Evolutionary conservation across 37 sponge, comb jelly and placozoan genomes (phyloP).

Genomic region (Halichondria panicea): DNA sequence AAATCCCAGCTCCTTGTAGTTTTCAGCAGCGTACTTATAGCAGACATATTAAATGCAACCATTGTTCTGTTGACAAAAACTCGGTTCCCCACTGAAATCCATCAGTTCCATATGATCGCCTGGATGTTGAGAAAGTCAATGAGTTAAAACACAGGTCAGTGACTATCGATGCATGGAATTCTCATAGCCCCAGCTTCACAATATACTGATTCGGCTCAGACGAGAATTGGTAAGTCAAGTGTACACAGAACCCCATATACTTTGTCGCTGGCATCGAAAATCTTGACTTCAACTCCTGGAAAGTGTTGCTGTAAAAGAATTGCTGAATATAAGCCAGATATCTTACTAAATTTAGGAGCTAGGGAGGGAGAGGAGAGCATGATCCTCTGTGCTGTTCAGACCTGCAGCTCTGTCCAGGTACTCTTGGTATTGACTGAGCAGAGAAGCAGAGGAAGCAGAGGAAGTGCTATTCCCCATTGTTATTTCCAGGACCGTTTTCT

Average conservation of each 20-base stretch:
- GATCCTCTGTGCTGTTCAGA: too few species aligned
- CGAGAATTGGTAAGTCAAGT: slow-evolving; percentile 12
- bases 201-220: slow-evolving; percentile 7
- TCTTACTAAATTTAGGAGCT: too few species aligned
- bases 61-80: slow-evolving; percentile 19
- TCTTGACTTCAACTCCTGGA: slow-evolving; percentile 5
- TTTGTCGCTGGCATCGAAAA: slow-evolving; percentile 6
- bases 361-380: too few species aligned
- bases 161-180: slow-evolving; percentile 5
- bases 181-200: slow-evolving; percentile 35
- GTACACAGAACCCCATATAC: slow-evolving; percentile 15
- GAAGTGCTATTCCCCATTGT: too few species aligned
- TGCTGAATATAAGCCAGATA: slow-evolving; percentile 18
- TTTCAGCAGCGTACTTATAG: slow-evolving; percentile 15
- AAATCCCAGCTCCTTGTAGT: slow-evolving; percentile 23
- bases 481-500: too few species aligned
- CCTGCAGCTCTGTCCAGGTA: too few species aligned
- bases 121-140: slow-evolving; percentile 15
- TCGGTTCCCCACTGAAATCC: slow-evolving; percentile 16
- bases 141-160: slow-evolving; percentile 20
- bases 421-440: too few species aligned
- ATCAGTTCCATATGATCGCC: slow-evolving; percentile 12
- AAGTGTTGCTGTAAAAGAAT: slow-evolving; percentile 9
- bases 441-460: too few species aligned
- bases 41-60: slow-evolving; percentile 2